Percentiles rank a stretch among this genome's conserved stretches.
Evolutionary conservation across 2,113 vertebrate species (phyloP).

Genomic region (Coregonus clupeaformis): DNA sequence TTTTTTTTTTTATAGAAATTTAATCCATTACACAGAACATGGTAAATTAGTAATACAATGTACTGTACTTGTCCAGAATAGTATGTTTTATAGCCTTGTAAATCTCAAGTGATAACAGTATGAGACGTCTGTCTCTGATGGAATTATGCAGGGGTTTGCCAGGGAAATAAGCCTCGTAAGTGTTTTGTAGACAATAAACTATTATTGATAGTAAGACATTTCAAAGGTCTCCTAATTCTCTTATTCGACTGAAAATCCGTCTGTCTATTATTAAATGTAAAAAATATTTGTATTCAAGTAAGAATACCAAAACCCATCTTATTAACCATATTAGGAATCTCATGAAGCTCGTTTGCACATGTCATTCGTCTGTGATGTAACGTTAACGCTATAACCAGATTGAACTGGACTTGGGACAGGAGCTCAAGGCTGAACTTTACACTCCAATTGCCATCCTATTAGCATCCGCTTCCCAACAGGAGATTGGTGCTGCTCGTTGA

Average conservation of each 20-base stretch:
- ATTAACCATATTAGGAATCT: conserved; percentile 67
- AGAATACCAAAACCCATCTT: conserved; percentile 19
- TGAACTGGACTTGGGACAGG: conserved; percentile 79
- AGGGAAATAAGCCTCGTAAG: background rate
- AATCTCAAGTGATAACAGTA: background rate
- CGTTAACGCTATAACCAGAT: conserved; percentile 77
- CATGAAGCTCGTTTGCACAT: conserved; percentile 13
- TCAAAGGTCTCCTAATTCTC: background rate
- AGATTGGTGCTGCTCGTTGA: conserved; percentile 73
- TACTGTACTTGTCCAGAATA: background rate
- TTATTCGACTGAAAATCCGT: background rate
- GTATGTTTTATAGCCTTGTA: background rate
- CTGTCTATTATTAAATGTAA: background rate
- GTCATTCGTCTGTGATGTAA: conserved; percentile 77
- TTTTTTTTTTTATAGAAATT: too few relatives aligned
- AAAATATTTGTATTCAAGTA: background rate
- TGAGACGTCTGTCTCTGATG: background rate
- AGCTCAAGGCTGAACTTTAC: conserved; percentile 82
- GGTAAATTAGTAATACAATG: background rate
- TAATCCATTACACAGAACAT: background rate
- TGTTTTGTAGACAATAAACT: background rate
- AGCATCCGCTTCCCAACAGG: conserved; percentile 71
- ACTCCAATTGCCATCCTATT: conserved; percentile 77
- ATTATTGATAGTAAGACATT: background rate
- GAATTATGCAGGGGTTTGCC: background rate